Evolutionary conservation across 2,888 invertebrate genomes (phyloP).

Genomic region (Tetanocera ferruginea): DNA sequence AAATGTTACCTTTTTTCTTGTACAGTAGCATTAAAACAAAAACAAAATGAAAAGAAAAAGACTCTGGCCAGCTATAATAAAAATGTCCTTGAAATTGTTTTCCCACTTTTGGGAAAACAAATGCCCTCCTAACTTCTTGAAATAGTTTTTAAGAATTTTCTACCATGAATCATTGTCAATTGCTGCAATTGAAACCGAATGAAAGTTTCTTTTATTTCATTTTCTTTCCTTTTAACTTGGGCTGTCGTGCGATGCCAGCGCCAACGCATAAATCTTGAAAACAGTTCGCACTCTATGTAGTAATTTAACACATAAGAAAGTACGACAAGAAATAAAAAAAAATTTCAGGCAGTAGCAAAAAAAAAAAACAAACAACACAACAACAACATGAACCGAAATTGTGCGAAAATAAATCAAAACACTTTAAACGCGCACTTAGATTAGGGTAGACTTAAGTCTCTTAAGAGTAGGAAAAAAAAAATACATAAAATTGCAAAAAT

Average conservation of each 20-base stretch:
- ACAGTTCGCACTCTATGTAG: not conserved
- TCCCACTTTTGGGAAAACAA: constrained; percentile 4
- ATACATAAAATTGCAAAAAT: not conserved
- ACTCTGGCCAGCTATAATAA: not conserved
- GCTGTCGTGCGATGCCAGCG: not conserved
- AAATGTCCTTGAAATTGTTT: constrained; percentile 13
- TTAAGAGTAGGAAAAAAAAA: not conserved
- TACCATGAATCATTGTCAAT: constrained; percentile 25
- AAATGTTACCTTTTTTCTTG: too few species aligned
- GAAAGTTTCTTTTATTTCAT: not conserved
- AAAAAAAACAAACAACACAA: not conserved
- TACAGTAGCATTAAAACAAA: too few species aligned
- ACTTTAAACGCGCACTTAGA: not conserved
- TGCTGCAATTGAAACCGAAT: constrained; percentile 24
- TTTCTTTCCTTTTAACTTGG: not conserved
- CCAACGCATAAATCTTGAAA: constrained; percentile 20
- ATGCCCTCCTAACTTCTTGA: constrained; percentile 1
- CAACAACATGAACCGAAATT: constrained; percentile 4
- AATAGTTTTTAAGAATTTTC: constrained; percentile 16
- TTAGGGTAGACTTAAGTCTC: not conserved
- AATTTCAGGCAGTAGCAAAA: too few species aligned
- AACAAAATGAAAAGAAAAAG: too few species aligned
- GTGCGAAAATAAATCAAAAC: constrained; percentile 21
- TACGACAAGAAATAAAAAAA: not conserved
- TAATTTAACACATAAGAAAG: not conserved